These are phyloP conservation scores for Chaitophorus viminalis DNA, from an alignment of 2,888 invertebrate species.

Conservation along the genomic window DNA sequence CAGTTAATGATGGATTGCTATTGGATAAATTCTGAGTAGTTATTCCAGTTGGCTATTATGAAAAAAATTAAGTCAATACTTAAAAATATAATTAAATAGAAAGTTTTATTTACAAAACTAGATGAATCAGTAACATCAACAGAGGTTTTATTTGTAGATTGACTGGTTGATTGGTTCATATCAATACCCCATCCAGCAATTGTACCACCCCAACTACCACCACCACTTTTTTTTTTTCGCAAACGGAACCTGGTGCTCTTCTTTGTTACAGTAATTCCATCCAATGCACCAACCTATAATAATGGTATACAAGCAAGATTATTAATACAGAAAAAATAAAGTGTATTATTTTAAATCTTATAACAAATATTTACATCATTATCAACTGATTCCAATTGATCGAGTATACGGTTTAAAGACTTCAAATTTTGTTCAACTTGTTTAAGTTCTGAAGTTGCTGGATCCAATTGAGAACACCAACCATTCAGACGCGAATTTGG, in stretches of 20 bases:
- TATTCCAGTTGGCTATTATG: slow-evolving; percentile 40
- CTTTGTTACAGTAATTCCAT: slow-evolving; percentile 75
- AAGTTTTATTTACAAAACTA: slow-evolving; percentile 36
- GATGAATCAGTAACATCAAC: slow-evolving; percentile 42
- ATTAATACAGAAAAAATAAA: slow-evolving; percentile 12
- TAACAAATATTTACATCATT: slow-evolving; percentile 68
- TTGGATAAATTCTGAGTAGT: slow-evolving; percentile 62
- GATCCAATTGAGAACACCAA: slow-evolving; percentile 74
- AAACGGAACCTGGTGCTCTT: slow-evolving; percentile 78
- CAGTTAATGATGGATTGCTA: slow-evolving; percentile 66
- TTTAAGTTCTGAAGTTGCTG: slow-evolving; percentile 74
- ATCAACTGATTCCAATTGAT: slow-evolving; percentile 69
- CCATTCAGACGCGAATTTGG: slow-evolving; percentile 70
- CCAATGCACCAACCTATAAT: slow-evolving; percentile 66
- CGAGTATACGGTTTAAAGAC: slow-evolving; percentile 75
- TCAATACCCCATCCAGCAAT: slow-evolving; percentile 63
- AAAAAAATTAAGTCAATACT: neutral
- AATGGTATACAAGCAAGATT: neutral
- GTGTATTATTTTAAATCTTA: neutral
- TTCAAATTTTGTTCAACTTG: slow-evolving; percentile 77
- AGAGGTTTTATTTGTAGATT: slow-evolving; percentile 43
- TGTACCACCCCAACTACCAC: slow-evolving; percentile 64
- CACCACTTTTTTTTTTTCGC: slow-evolving; percentile 73
- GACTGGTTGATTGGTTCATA: slow-evolving; percentile 50
- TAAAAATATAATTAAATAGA: neutral